Evolutionary conservation across 2,888 invertebrate genomes (phyloP), one percentile per base, ranked within the genome.

Genomic region (Saturnia japonica): DNA sequence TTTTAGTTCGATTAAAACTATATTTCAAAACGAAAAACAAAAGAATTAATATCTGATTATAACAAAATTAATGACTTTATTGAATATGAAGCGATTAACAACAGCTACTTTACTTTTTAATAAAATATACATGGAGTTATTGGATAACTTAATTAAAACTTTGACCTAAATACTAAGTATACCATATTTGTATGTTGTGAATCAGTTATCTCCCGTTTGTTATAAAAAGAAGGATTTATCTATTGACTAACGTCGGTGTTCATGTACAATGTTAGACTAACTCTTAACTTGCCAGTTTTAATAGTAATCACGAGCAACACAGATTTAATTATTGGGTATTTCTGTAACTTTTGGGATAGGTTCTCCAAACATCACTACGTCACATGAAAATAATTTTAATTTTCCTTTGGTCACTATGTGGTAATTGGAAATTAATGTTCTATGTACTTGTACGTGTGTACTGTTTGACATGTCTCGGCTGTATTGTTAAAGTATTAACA

Each of bases 401-500:
- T n/a, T n/a, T n/a, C n/a, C n/a, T 34, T 6, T 34, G 34, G 34
- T 4, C 34, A 34, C 34, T 34, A 3, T n/a, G 7, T n/a, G n/a
- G 8, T 51, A n/a, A 51, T n/a, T n/a, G 51, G n/a, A 51, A 51
- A 19, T 9, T 16, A n/a, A n/a, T 51, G 9, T n/a, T n/a, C 6
- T 51, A 51, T 6, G n/a, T 51, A 51, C 4, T n/a, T 6, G n/a
- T 51, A 51, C 4, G 1, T 16, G 22, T 22, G 22, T 54, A 54
- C 19, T 22, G 19, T 11, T 11, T n/a, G 22, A 70, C 40, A 43
- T 54, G 19, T 42, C 54, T 42, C 1, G 34, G 19, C n/a, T 19
- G 54, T 42, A 67, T 70, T 16, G 67, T 70, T 70, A 42, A 51
- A 75, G 75, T 72, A 70, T 76, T 76, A 73, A 74, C 73, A 85